These are phyloP conservation scores for Spilogale gracilis DNA, from an alignment of 2,113 vertebrate species.

Conservation along the genomic window DNA sequence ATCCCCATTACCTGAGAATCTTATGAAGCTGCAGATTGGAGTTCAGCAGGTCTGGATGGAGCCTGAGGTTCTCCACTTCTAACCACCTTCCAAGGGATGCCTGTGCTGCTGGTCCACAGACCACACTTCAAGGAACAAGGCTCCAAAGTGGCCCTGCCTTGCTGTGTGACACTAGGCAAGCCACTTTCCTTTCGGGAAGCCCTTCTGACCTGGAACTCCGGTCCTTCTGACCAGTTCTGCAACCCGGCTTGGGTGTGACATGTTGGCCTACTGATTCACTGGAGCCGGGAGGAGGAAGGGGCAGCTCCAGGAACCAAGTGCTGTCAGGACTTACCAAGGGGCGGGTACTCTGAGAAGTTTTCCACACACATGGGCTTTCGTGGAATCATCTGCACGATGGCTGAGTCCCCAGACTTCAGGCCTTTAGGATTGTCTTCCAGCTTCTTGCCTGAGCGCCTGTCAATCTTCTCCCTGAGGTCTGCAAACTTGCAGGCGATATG, in stretches of 20 bases:
- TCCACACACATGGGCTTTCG: constrained; percentile 62
- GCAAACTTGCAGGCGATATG: not conserved
- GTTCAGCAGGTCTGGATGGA: not conserved
- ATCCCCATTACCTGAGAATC: not conserved
- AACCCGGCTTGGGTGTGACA: not conserved
- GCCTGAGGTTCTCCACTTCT: not conserved
- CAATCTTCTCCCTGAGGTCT: not conserved
- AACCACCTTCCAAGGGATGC: not conserved
- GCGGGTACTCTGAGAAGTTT: constrained; percentile 89
- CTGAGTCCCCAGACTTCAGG: not conserved
- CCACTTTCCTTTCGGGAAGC: not conserved
- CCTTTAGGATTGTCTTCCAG: not conserved
- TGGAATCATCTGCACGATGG: not conserved
- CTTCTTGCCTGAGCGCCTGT: not conserved
- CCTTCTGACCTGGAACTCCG: not conserved
- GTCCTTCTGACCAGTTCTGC: not conserved
- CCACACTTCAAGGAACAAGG: not conserved
- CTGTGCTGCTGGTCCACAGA: fast-evolving
- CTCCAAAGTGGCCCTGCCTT: not conserved
- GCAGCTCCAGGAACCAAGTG: no score
- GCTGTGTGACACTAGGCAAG: not conserved
- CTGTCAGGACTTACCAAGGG: constrained; percentile 87
- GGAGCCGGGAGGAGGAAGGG: not conserved
- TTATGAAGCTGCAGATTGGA: not conserved
- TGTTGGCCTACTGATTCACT: not conserved